Evolutionary conservation across 2,113 vertebrate species (phyloP), one percentile per base, ranked within the genome.

Genomic region (Uropsilus gracilis): DNA sequence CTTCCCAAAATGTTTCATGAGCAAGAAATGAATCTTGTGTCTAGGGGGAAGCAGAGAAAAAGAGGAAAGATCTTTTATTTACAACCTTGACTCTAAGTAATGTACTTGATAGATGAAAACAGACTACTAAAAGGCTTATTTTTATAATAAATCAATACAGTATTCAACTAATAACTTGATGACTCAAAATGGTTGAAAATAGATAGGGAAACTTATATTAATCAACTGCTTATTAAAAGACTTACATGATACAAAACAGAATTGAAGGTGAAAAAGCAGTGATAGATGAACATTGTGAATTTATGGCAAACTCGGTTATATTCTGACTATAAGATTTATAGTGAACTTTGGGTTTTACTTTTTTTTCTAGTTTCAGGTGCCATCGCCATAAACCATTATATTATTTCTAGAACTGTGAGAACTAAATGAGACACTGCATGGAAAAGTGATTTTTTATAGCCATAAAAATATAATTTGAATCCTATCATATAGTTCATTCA

Each of bases 341-440:
- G 22, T 14, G 42, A 53, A 73, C 5, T 8, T 68, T 55, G 37
- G 53, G 34, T 57, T 91, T 89, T 89, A 55, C n/a, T n/a, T 93
- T 95, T 13, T 93, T 72, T 78, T 86, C 48, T 69, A 46, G 48
- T 55, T 63, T 93, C 32, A 68, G 39, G 71, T 94, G 88, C 42
- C 48, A 61, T 46, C 22, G 69, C 24, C 39, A 55, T n/a, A 59
- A 94, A 81, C 90, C 59, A 53, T 48, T 59, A 53, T 72, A 30
- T n/a, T 39, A 75, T 32, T 91, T 94, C 24, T 28, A 94, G 48
- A 80, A 59, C 61, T 69, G 24, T 57, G 50, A 82, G 55, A 76
- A n/a, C n/a, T n/a, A n/a, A n/a, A 66, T 72, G 75, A 90, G 53
- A 80, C 37, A 75, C 78, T 26, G 3, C 24, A 78, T 64, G 44